phyloP scores from a whole-genome alignment of 2,113 vertebrate species.

The Merops nubicus region DNA sequence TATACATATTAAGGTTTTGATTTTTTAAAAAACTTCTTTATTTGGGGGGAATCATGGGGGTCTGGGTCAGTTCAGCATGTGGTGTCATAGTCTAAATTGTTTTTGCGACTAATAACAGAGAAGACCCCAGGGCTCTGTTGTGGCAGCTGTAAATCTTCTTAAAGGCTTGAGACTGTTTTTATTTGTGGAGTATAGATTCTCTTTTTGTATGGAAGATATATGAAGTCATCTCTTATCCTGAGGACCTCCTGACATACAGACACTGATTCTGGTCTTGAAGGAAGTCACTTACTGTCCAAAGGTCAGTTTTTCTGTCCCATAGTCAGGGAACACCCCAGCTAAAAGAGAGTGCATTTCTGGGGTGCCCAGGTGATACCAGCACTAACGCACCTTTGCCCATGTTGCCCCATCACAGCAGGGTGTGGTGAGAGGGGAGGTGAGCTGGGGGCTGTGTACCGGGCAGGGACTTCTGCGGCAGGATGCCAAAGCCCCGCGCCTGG shows the following conservation, averaged over 20 bases:
- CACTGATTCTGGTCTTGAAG: background rate
- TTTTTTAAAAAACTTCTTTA: conserved; percentile 56
- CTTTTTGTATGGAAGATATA: background rate
- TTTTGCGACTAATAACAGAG: conserved; percentile 28
- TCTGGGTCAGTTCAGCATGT: background rate
- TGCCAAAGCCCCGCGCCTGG: fast-evolving
- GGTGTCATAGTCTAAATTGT: background rate
- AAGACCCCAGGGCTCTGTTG: background rate
- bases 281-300: background rate
- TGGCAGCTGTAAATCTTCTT: conserved; percentile 25
- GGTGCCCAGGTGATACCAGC: background rate
- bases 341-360: background rate
- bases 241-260: background rate
- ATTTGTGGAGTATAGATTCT: conserved; percentile 11
- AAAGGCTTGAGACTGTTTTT: conserved; percentile 34
- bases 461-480: background rate
- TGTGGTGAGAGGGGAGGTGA: fast-evolving
- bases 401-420: fast-evolving
- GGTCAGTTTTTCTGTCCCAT: background rate
- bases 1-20: conserved; percentile 70
- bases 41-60: background rate
- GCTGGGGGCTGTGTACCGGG: fast-evolving
- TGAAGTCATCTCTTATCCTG: background rate
- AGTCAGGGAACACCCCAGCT: background rate
- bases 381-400: fast-evolving